These are phyloP conservation scores for Heliconius nattereri DNA, from an alignment of 1,140 invertebrate species.

Conservation along the genomic window DNA sequence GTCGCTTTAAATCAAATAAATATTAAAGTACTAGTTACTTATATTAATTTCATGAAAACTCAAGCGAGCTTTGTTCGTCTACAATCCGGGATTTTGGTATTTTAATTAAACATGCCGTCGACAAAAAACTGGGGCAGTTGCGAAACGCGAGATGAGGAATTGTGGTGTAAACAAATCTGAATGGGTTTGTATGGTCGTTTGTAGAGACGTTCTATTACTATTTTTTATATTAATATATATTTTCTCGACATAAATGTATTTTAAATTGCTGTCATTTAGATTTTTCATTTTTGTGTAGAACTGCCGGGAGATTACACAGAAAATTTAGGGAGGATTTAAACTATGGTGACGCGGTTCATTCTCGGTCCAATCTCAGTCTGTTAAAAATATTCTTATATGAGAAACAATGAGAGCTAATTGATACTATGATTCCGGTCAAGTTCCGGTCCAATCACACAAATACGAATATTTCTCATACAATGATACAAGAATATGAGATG, in stretches of 20 bases:
- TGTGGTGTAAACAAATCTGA: constrained; percentile 37
- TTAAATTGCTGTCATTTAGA: neutral
- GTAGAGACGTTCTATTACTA: constrained; percentile 5
- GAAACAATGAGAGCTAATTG: no score
- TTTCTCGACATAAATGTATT: neutral
- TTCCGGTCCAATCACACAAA: no score
- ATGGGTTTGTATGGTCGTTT: constrained; percentile 30
- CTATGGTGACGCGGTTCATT: no score
- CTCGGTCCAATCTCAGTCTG: no score
- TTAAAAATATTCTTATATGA: no score
- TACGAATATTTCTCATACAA: no score
- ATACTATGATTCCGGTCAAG: no score
- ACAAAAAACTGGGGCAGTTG: constrained; percentile 33
- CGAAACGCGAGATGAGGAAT: constrained; percentile 29
- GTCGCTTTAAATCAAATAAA: neutral
- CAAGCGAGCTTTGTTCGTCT: constrained; percentile 17
- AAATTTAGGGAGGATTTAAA: no score
- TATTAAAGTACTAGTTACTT: neutral
- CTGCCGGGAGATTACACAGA: no score
- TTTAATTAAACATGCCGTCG: constrained; percentile 37
- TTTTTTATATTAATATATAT: neutral
- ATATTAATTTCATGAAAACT: neutral
- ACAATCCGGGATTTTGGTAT: constrained; percentile 29
- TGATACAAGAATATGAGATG: no score
- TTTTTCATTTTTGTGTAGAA: neutral